These are phyloP conservation scores for Tetrapedia diversipes DNA, from an alignment of 2,888 invertebrate genomes.

Conservation along the genomic window DNA sequence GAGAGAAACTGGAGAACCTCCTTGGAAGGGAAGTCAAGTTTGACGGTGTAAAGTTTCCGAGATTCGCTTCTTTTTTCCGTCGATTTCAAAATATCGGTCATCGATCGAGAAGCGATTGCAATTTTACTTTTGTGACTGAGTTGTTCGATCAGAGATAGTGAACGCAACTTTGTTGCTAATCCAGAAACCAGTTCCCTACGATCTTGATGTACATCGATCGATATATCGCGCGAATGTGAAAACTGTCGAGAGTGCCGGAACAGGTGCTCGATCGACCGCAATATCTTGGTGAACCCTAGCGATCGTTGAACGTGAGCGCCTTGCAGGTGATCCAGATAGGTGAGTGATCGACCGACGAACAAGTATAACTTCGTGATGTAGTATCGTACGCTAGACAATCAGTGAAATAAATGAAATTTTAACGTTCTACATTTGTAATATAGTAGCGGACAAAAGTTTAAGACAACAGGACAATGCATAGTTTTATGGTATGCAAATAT, in stretches of 20 bases:
- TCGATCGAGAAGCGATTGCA: too few species aligned
- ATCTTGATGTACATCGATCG: not conserved
- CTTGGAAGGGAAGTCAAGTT: not conserved
- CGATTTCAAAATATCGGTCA: too few species aligned
- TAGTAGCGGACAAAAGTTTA: too few species aligned
- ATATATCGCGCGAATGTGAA: not conserved
- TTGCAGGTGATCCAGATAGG: conserved; percentile 12
- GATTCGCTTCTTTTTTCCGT: too few species aligned
- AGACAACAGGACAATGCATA: too few species aligned
- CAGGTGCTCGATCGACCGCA: conserved; percentile 4
- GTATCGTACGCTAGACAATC: too few species aligned
- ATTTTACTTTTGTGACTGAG: too few species aligned
- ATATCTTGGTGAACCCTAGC: not conserved
- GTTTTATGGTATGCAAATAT: too few species aligned
- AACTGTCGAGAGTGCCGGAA: not conserved
- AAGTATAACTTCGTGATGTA: not conserved
- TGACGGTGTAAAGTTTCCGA: not conserved
- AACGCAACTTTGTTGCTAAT: not conserved
- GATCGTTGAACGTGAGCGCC: not conserved
- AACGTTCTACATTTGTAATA: too few species aligned
- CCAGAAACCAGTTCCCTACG: conserved; percentile 2
- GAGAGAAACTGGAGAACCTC: too few species aligned
- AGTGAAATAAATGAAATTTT: too few species aligned
- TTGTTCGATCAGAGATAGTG: too few species aligned
- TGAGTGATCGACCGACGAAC: conserved; percentile 9